Evolutionary conservation across 2,888 invertebrate species (phyloP), one percentile per base, ranked within the genome.

Genomic region (Serrognathus titanus): DNA sequence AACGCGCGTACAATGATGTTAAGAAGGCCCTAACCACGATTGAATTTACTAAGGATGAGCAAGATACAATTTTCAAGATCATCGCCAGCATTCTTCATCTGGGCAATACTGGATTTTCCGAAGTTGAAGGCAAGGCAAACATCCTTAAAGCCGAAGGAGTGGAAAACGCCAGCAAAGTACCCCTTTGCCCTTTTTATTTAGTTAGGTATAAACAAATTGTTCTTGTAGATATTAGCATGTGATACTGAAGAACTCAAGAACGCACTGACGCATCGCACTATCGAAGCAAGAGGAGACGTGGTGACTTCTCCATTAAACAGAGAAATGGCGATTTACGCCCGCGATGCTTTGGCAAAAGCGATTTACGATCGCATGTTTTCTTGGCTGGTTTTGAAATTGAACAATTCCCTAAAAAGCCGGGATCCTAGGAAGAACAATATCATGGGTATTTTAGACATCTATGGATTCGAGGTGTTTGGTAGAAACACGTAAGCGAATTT

Each of bases 391-490:
- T 80, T 82, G 38, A 83, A 90, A 63, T 81, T 95, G 50, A 95
- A 95, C 77, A 77, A 83, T 31, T 90, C 92, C 0, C 78, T 94
- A 20, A 84, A 86, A 53, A 83, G 88, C 0, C 58, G 67, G 8
- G 81, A 79, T 40, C 78, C 82, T 12, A 79, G 79, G 45, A 81
- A 81, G 58, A 86, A 86, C 16, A 82, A 83, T 1, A 89, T 94
- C 0, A 92, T 95, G 79, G 95, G 95, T 1, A 92, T 96, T 65
- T 78, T 96, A 63, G 95, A 96, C 75, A 96, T 96, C 68, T 96
- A 96, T 69, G 96, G 95, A 48, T 96, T 96, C 74, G 95, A 96
- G 78, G 93, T 96, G 63, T 94, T 96, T 80, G 85, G 90, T 51
- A 88, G 85, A 65, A 96, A 96, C 73, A 90, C 90, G 88, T 90